phyloP scores from a whole-genome alignment of 2,113 vertebrate genomes.

The Lepus americanus region DNA sequence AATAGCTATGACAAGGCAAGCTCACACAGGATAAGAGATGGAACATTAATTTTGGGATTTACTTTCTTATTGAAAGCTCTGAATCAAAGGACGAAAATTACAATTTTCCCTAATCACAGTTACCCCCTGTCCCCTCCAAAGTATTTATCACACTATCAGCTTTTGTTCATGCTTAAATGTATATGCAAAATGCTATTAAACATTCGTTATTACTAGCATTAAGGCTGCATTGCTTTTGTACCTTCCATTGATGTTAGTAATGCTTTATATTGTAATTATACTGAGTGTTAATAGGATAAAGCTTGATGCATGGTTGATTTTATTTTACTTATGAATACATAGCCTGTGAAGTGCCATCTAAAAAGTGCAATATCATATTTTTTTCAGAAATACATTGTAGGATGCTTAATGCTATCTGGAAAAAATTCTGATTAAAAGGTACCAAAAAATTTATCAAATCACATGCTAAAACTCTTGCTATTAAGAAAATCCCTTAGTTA shows the following conservation, averaged over 20 bases:
- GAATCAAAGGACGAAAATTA: slow-evolving; percentile 17
- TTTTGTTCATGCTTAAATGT: slow-evolving; percentile 54
- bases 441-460: slow-evolving; percentile 33
- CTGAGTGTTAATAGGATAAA: slow-evolving; percentile 52
- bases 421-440: slow-evolving; percentile 26
- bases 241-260: slow-evolving; percentile 54
- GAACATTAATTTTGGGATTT: slow-evolving; percentile 38
- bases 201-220: slow-evolving; percentile 52
- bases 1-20: neutral
- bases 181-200: slow-evolving; percentile 32
- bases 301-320: slow-evolving; percentile 33
- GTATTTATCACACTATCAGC: slow-evolving; percentile 23
- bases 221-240: slow-evolving; percentile 55
- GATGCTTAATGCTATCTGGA: slow-evolving; percentile 28
- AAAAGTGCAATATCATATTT: slow-evolving; percentile 45
- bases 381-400: slow-evolving; percentile 17
- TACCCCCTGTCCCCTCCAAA: neutral
- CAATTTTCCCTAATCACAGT: slow-evolving; percentile 11
- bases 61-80: slow-evolving; percentile 1
- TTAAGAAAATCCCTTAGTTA: slow-evolving; percentile 20
- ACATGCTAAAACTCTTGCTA: neutral
- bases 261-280: slow-evolving; percentile 66
- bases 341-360: slow-evolving; percentile 57
- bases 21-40: neutral
- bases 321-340: slow-evolving; percentile 62